Base-by-base conservation (phyloP, 1,140 invertebrate species). In the Polyergus mexicanus region DNA sequence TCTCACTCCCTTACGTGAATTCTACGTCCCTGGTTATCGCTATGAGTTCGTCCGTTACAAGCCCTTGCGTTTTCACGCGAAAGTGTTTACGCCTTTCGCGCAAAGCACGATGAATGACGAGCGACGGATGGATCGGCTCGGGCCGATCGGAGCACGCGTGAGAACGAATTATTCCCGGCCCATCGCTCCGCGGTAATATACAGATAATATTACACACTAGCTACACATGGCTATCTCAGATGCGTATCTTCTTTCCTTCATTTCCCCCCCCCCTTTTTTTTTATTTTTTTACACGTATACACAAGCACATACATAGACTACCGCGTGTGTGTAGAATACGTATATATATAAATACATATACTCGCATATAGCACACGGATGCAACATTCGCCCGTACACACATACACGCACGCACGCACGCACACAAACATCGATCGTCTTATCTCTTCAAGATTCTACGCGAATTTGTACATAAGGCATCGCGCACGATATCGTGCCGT, bases 391-490 rank as follows among this genome's bases (percentile, higher is more conserved):
- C 38, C 35, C 51, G 54, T 19, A 76, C 66, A 66, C 84, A 28
- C 62, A 81, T n/a, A 74, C 8, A 78, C 66, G 76, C 2, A 54
- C 76, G 76, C 2, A 54, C 76, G 77, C 44, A 38, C 47, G 22
- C 38, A 78, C 62, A 38, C 62, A 44, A 47, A 80, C 63, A 58
- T 44, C 83, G 72, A 65, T 22, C 83, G 47, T 63, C 76, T 81
- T 86, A 81, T 86, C 84, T 68, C 76, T 60, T 83, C 76, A 83
- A 86, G 63, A 69, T 54, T 66, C 44, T 83, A 83, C 65, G 66
- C 66, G 66, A 87, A 90, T 89, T 90, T 88, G 88, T 89, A 89
- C 88, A 89, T 89, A 89, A 89, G 77, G 88, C 88, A 86, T 89
- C 84, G 77, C 47, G 16, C 88, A 51, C 88, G 85, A 86, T 77